Base-by-base conservation (phyloP, 2,888 invertebrate genomes). In the Cylloceria caligata region DNA sequence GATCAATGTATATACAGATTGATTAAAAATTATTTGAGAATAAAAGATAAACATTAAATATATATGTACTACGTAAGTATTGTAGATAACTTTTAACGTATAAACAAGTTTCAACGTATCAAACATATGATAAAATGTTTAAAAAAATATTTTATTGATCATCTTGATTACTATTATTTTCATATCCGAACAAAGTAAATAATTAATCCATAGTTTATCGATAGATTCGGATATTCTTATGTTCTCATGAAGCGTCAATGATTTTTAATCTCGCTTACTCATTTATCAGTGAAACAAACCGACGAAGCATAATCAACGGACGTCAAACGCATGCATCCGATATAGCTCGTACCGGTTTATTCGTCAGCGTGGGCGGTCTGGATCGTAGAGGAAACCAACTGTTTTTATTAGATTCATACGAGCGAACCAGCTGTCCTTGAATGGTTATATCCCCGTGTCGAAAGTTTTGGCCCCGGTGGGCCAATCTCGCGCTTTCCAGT, bases 391-490 rank as follows among this genome's bases (percentile, higher is more conserved):
- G 69, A 36, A 80, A 76, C 60, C 83, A 74, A 82, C 80, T 76
- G 83, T 86, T 87, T 85, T 83, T 85, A 87, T 88, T 87, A 87
- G 83, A 86, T 84, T 87, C 86, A 83, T 84, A 85, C 85, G 52
- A 52, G 76, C 79, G 55, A 73, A 67, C 79, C 81, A 68, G 76
- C 72, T 76, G 72, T 55, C 81, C 49, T 67, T 34, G 49, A 72
- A 72, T n/a, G 71, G 71, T 76, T 76, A 60, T 71, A 76, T 60
- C 36, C 67, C 57, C 39, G 60, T 60, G 67, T 60, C 72, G 42
- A 76, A 81, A 81, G 72, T 81, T 81, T 67, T 13, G 65, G 49
- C 52, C 67, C 49, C 62, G 24, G 24, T 42, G 36, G 39, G 52
- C 16, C 62, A 60, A 36, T 69, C 64, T 65, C 27, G 9, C 45